These are phyloP conservation scores for Lethenteron camtschaticum DNA, from an alignment of 2,113 vertebrate species.

Conservation along the genomic window DNA sequence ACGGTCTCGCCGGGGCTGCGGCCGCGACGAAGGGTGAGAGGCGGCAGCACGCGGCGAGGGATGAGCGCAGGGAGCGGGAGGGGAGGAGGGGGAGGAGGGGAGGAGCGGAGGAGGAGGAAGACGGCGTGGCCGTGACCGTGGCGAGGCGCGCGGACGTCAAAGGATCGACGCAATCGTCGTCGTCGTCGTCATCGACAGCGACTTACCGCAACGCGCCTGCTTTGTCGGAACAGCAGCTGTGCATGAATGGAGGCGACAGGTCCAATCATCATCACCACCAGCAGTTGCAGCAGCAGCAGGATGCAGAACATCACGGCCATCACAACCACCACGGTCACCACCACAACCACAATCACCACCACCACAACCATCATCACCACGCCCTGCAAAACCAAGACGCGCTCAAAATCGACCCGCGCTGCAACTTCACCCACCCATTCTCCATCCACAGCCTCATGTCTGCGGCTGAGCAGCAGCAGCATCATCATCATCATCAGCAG, in stretches of 20 bases:
- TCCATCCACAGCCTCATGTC: slow-evolving; percentile 15
- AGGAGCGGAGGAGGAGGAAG: neutral
- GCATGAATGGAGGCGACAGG: too few relatives aligned
- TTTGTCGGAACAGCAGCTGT: too few relatives aligned
- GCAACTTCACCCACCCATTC: slow-evolving; percentile 12
- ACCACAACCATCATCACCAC: slow-evolving; percentile 7
- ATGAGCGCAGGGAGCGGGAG: neutral
- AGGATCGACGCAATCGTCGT: neutral
- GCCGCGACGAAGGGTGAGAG: neutral
- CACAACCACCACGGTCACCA: slow-evolving; percentile 6
- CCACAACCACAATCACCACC: neutral
- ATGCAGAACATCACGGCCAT: slow-evolving; percentile 2
- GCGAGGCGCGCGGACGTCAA: too few relatives aligned
- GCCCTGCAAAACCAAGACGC: slow-evolving; percentile 9
- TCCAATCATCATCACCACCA: neutral
- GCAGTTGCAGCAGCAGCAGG: neutral
- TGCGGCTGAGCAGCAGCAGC: slow-evolving; percentile 11
- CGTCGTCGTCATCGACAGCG: neutral
- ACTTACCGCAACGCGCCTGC: neutral
- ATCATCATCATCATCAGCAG: neutral
- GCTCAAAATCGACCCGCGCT: slow-evolving; percentile 8
- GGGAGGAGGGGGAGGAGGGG: neutral
- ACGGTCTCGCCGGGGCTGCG: neutral
- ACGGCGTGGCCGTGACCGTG: too few relatives aligned
- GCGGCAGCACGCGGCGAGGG: neutral